These are phyloP conservation scores for Mellivora capensis DNA, from an alignment of 2,113 vertebrate species.

Conservation along the genomic window DNA sequence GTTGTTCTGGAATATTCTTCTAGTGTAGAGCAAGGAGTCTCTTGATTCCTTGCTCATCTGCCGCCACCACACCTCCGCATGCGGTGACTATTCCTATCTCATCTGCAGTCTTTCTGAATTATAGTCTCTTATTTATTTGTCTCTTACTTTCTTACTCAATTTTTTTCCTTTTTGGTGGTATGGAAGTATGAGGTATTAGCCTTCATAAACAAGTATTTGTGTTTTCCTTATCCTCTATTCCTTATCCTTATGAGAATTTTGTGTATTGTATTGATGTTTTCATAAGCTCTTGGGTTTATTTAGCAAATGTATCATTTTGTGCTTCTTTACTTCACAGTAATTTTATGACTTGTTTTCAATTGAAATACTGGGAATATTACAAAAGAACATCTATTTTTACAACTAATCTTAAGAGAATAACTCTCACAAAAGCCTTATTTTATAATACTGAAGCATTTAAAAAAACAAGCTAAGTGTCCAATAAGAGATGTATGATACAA, in stretches of 20 bases:
- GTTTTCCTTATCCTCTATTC: neutral
- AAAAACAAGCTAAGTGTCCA: neutral
- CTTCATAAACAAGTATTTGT: neutral
- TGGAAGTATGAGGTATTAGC: neutral
- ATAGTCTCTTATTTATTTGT: neutral
- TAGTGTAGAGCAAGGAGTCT: neutral
- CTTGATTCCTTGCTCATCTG: neutral
- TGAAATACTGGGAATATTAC: neutral
- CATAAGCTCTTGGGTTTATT: neutral
- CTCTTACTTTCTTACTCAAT: neutral
- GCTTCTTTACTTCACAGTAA: neutral
- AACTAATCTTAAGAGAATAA: neutral
- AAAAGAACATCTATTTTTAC: neutral
- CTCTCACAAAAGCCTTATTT: neutral
- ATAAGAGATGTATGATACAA: neutral
- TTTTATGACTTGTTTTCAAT: conserved; percentile 17
- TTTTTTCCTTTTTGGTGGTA: neutral
- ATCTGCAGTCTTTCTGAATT: neutral
- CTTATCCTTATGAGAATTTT: neutral
- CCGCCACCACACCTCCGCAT: neutral
- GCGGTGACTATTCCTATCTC: neutral
- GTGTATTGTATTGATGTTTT: neutral
- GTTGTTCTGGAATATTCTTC: neutral
- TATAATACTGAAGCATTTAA: neutral
- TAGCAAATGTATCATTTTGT: neutral